These are phyloP conservation scores for Drosophila saltans DNA, from an alignment of 1,140 invertebrate genomes.

Conservation along the genomic window DNA sequence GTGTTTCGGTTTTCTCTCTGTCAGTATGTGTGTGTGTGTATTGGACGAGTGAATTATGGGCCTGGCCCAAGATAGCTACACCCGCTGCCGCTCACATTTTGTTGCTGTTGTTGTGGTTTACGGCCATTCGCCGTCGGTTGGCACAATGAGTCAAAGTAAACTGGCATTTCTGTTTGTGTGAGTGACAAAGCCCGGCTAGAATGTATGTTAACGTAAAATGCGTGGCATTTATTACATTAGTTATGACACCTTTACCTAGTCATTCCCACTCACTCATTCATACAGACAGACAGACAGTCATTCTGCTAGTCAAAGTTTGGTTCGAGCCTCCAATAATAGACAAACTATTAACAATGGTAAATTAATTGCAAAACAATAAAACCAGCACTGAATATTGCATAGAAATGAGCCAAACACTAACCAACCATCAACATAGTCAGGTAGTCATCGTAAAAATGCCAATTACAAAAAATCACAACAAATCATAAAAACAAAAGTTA, in stretches of 20 bases:
- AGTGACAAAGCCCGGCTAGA: conserved; percentile 58
- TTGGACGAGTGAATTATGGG: conserved; percentile 71
- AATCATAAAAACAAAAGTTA: conserved; percentile 52
- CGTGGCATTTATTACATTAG: conserved; percentile 71
- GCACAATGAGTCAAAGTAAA: conserved; percentile 28
- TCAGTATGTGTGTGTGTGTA: background rate
- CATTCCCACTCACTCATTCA: background rate
- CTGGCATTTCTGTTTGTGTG: background rate
- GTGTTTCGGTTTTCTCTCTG: background rate
- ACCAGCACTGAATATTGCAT: conserved; percentile 64
- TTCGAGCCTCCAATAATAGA: conserved; percentile 13
- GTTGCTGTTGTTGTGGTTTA: conserved; percentile 54
- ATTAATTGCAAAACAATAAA: conserved; percentile 75
- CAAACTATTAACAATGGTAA: conserved; percentile 69
- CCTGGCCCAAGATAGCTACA: conserved; percentile 57
- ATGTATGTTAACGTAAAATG: conserved; percentile 31
- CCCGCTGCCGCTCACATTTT: conserved; percentile 24
- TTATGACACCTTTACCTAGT: conserved; percentile 62
- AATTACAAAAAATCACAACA: conserved; percentile 77
- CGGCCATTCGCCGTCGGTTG: conserved; percentile 14
- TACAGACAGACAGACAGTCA: background rate
- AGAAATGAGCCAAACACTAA: conserved; percentile 48
- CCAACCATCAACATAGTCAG: conserved; percentile 56
- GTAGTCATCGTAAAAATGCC: conserved; percentile 69
- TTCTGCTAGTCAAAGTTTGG: background rate